These are phyloP conservation scores for Gnathonemus echidnorhynchus DNA, from an alignment of 2,113 vertebrate species.

Conservation along the genomic window DNA sequence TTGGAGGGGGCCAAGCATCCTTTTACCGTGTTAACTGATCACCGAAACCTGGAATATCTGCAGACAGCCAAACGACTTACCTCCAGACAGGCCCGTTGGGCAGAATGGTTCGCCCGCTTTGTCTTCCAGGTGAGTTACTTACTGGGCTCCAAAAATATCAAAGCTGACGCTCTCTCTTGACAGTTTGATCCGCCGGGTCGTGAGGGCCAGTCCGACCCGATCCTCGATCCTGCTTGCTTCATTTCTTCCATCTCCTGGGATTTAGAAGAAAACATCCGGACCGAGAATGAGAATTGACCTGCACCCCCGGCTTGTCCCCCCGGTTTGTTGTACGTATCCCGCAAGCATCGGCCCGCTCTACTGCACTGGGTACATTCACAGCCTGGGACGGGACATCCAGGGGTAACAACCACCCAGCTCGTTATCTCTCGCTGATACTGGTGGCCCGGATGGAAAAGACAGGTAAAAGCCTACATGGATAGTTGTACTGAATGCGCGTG, in stretches of 20 bases:
- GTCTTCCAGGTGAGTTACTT: not conserved
- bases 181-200: not conserved
- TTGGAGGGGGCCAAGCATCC: not conserved
- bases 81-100: not conserved
- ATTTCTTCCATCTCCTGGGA: not conserved
- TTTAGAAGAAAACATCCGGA: not conserved
- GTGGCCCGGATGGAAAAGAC: no score
- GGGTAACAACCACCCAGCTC: no score
- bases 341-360: not conserved
- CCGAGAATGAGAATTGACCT: not conserved
- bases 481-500: no score
- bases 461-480: no score
- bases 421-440: no score
- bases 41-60: not conserved
- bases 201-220: not conserved
- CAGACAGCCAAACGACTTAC: not conserved
- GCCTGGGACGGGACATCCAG: not conserved
- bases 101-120: not conserved
- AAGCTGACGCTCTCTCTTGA: not conserved
- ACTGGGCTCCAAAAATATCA: not conserved
- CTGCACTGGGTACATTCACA: not conserved
- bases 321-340: not conserved
- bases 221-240: not conserved
- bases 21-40: not conserved
- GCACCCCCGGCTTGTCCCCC: not conserved